These are phyloP conservation scores for Thermophis baileyi DNA, from an alignment of 2,113 vertebrate species.

Conservation along the genomic window DNA sequence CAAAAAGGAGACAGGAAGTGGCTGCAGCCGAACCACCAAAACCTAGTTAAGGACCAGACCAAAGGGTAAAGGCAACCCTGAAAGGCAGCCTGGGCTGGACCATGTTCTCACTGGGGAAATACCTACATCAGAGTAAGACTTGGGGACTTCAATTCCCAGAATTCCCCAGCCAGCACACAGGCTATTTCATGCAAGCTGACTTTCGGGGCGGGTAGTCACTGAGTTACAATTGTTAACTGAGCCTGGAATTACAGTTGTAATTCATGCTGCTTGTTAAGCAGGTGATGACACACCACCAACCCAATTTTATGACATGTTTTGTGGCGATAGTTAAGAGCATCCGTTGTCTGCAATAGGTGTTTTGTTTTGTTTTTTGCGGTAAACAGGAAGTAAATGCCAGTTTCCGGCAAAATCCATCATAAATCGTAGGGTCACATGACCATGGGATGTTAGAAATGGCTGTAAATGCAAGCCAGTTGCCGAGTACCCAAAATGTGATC, in stretches of 20 bases:
- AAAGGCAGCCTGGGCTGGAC: background rate
- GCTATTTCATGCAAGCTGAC: background rate
- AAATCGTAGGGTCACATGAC: no score
- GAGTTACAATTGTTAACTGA: background rate
- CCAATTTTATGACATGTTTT: background rate
- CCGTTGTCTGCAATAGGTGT: background rate
- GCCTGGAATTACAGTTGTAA: background rate
- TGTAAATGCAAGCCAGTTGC: no score
- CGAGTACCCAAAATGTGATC: no score
- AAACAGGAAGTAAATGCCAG: background rate
- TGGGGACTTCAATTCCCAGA: background rate
- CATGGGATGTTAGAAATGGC: no score
- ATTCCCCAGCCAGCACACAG: background rate
- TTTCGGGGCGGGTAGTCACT: background rate
- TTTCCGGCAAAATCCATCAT: background rate
- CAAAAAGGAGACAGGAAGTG: accelerated
- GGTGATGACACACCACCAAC: background rate
- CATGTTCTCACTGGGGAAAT: background rate
- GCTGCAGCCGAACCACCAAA: background rate
- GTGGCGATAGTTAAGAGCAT: background rate
- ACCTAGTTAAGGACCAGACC: background rate
- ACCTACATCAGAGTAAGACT: background rate
- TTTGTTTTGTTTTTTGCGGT: no score
- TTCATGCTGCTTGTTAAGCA: background rate
- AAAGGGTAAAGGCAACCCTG: background rate